A percentile compares a stretch with the other conserved stretches of the same genome.
Conservation (phyloP, 37 sponge, comb jelly and placozoan genomes). For the Halichondria panicea region DNA sequence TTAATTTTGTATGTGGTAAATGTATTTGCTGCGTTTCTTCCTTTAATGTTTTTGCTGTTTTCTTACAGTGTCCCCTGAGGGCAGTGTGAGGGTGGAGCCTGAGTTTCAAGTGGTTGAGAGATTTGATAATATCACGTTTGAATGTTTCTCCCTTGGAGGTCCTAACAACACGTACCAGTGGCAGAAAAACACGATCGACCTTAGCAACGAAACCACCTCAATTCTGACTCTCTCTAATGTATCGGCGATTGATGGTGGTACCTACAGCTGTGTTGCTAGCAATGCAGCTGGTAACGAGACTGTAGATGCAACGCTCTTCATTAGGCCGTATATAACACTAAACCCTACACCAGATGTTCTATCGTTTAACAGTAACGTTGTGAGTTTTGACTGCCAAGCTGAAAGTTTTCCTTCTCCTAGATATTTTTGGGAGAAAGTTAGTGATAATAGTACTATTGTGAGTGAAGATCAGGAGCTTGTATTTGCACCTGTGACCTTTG, state of each 20-base stretch:
- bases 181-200: not conserved
- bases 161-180: slow-evolving; percentile 19
- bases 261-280: slow-evolving; percentile 13
- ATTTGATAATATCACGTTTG: not conserved
- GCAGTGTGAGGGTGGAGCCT: slow-evolving; percentile 10
- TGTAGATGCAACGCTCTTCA: not conserved
- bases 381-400: not conserved
- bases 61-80: slow-evolving; percentile 17
- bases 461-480: no score
- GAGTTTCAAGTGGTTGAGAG: not conserved
- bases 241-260: not conserved
- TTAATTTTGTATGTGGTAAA: no score
- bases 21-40: no score
- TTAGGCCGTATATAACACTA: not conserved
- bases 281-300: slow-evolving; percentile 8
- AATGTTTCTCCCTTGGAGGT: slow-evolving; percentile 4
- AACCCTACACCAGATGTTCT: not conserved
- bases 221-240: not conserved
- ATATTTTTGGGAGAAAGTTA: not conserved
- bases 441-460: no score
- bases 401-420: not conserved
- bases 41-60: not conserved
- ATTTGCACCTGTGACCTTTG: no score
- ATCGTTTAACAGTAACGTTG: not conserved
- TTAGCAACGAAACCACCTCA: not conserved